Conservation (phyloP, 2,113 vertebrate genomes). For the Nannobrachium achirus region DNA sequence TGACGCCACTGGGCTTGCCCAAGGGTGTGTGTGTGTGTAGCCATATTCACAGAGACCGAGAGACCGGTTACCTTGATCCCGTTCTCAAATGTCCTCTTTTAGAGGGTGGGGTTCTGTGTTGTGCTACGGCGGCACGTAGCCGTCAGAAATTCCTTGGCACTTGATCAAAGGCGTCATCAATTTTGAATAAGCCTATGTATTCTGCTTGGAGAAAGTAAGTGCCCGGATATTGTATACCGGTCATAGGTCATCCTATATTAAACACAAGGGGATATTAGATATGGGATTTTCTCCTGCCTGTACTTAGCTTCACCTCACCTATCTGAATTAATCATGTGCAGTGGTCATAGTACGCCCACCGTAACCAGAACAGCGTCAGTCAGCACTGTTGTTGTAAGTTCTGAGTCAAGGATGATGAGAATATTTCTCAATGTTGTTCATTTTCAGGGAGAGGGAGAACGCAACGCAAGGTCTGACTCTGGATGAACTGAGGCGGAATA, state of each 20-base stretch:
- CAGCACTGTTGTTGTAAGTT: constrained; percentile 10
- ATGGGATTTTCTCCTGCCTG: constrained; percentile 44
- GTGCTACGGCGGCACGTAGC: not conserved
- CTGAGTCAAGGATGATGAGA: not conserved
- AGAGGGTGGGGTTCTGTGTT: constrained; percentile 12
- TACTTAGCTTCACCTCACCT: constrained; percentile 32
- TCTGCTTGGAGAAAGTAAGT: constrained; percentile 48
- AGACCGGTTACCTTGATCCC: too few relatives aligned
- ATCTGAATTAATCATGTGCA: constrained; percentile 14
- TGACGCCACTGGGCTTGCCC: too few relatives aligned
- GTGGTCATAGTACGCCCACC: not conserved
- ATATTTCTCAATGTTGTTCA: constrained; percentile 17
- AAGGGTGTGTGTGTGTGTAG: constrained; percentile 31
- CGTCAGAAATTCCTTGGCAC: constrained; percentile 7
- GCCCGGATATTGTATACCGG: not conserved
- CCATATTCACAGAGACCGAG: too few relatives aligned
- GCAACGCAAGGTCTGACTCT: constrained; percentile 83
- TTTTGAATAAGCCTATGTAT: constrained; percentile 7
- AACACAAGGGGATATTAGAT: constrained; percentile 12
- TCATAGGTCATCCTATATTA: not conserved
- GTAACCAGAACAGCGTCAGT: not conserved
- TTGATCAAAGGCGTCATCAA: constrained; percentile 22
- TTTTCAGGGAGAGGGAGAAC: constrained; percentile 77
- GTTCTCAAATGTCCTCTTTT: too few relatives aligned
- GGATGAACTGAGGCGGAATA: constrained; percentile 87